These are phyloP conservation scores for Brassicogethes aeneus DNA, from an alignment of 2,888 invertebrate genomes.

Conservation along the genomic window DNA sequence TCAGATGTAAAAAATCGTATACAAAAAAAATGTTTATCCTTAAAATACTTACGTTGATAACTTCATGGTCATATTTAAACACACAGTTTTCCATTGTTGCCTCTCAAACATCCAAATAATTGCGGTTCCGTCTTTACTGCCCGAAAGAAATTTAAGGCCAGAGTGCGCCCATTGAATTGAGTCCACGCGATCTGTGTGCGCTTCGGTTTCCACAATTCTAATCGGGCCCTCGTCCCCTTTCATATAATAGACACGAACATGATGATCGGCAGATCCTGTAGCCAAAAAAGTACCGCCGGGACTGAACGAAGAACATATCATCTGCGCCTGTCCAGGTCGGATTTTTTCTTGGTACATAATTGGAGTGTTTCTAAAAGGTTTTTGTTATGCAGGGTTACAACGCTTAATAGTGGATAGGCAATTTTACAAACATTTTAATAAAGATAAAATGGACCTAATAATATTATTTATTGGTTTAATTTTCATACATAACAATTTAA, in stretches of 20 bases:
- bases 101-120: constrained; percentile 87
- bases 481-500: too few relatives aligned
- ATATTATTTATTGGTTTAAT: too few relatives aligned
- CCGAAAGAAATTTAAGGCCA: constrained; percentile 83
- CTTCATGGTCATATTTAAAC: constrained; percentile 61
- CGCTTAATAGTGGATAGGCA: too few relatives aligned
- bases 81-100: constrained; percentile 78
- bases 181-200: constrained; percentile 89
- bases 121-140: constrained; percentile 92
- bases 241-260: constrained; percentile 86
- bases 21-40: background rate
- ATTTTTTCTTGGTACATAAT: constrained; percentile 88
- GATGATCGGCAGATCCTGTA: constrained; percentile 90
- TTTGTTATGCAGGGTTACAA: too few relatives aligned
- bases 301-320: constrained; percentile 89
- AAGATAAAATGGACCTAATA: too few relatives aligned
- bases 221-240: constrained; percentile 68
- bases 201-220: constrained; percentile 64
- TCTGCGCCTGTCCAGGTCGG: constrained; percentile 88
- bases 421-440: too few relatives aligned
- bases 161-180: constrained; percentile 91
- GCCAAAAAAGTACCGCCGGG: constrained; percentile 85
- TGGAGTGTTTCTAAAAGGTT: constrained; percentile 65
- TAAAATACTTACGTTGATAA: constrained; percentile 43
- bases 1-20: constrained; percentile 11